Base-by-base conservation (phyloP, 2,797 vertebrate species). In the Mus caroli region DNA sequence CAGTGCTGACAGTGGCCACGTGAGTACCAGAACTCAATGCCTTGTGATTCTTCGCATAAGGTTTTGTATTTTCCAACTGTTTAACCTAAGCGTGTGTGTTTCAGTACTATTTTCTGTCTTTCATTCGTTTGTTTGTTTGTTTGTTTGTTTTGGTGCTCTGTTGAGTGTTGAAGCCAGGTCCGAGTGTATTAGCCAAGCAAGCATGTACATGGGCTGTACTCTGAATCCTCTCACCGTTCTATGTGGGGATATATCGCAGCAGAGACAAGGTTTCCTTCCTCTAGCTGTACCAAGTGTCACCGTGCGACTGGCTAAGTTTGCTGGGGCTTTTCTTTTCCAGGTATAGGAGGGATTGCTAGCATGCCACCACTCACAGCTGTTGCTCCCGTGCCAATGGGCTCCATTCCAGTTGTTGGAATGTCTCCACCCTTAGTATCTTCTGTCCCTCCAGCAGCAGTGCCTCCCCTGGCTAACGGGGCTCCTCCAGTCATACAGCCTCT, bases 371-470 rank as follows among this genome's bases (percentile, higher is more conserved):
- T 99, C 50, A 98, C 98, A 89, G 98, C 97, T 22, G 99, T 99
- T 95, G 99, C 99, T 97, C 99, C 99, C 0, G 99, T 99, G 97
- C 99, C 99, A 96, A 98, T 99, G 97, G 99, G 99, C 13, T 98
- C 99, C 87, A 99, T 99, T 93, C 98, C 99, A 11, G 99, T 99
- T 37, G 99, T 99, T 17, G 99, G 99, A 73, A 99, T 99, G 98
- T 99, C 99, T 75, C 99, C 99, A 43, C 99, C 99, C 0, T 98
- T 99, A 76, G 99, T 99, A 84, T 99, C 99, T 4, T 99, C 99
- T 8, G 99, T 99, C 73, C 99, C 99, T 20, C 97, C 98, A 54
- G 98, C 99, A 90, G 98, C 99, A 69, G 99, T 99, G 95, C 99
- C 99, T 95, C 99, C 99, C 67, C 98, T 99, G 90, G 99, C 99